Base-by-base conservation (phyloP, 2,888 invertebrate genomes). In the Patella ulyssiponensis region DNA sequence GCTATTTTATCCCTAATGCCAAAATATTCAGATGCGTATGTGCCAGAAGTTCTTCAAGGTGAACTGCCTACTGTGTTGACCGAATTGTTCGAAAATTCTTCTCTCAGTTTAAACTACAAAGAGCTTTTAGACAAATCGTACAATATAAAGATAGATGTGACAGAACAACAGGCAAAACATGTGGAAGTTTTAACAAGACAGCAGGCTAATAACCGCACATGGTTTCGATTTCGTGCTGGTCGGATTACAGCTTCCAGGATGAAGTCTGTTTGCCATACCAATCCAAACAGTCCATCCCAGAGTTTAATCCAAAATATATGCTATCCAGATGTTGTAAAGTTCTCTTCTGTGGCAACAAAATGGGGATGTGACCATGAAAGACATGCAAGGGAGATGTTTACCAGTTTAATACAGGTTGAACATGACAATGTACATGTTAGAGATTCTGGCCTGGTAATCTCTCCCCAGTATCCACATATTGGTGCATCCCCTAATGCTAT, bases 201-300 rank as follows among this genome's bases (percentile, higher is more conserved):
- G 15, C 78, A 80, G 56, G 17, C 82, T 14, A 64, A 71, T 15
- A 78, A 27, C 14, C 70, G 58, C 44, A 27, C 75, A 15, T 79
- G 79, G 79, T n/a, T 64, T 33, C 74, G 76, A 73, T 80, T 81
- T 71, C 53, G 79, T 14, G 70, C 77, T 33, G 81, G 81, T 4
- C 54, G 80, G n/a, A 75, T 81, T 20, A 81, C 80, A 27, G 79
- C 79, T 11, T 81, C 80, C 15, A 69, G 69, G n/a, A 76, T 80
- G 79, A 75, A 80, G 69, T 72, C 53, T 51, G 80, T 73, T 2
- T 81, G 79, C 53, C 53, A 54, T 27, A 79, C 77, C 7, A 9
- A 69, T 23, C 51, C 44, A 23, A 14, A 14, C 12, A 69, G 64
- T 3, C 74, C 77, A 27, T 56, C 77, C 14, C 56, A 70, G 17